Percentiles rank a stretch among this genome's conserved stretches.
phyloP scores from a whole-genome alignment of 2,888 invertebrate genomes.

The Andrena bucephala region DNA sequence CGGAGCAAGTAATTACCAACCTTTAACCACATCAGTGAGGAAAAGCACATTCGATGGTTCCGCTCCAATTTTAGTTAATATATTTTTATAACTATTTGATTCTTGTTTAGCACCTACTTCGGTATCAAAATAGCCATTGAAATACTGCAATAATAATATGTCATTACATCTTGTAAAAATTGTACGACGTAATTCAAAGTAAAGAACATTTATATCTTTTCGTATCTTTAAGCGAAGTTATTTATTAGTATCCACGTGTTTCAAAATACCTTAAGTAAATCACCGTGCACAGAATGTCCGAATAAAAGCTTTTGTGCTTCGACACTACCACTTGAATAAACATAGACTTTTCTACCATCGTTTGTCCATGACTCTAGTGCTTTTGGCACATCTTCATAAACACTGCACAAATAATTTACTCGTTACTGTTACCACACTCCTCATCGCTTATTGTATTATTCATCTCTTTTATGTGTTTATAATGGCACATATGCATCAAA shows the following conservation, averaged over 20 bases:
- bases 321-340: constrained; percentile 97
- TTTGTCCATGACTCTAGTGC: constrained; percentile 91
- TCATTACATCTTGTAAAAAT: constrained; percentile 20
- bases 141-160: constrained; percentile 82
- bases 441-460: background rate
- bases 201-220: background rate
- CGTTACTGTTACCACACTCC: constrained; percentile 9
- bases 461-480: constrained; percentile 19
- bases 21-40: constrained; percentile 93
- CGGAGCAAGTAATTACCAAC: constrained; percentile 84
- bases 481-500: constrained; percentile 20
- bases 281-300: constrained; percentile 90
- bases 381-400: constrained; percentile 93
- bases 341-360: constrained; percentile 90
- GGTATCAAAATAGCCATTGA: constrained; percentile 95
- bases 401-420: constrained; percentile 86
- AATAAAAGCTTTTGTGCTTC: constrained; percentile 96
- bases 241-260: background rate
- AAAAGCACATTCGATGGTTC: constrained; percentile 91
- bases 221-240: background rate
- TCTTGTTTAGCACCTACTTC: constrained; percentile 93
- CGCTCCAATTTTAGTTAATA: constrained; percentile 89
- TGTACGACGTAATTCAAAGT: background rate
- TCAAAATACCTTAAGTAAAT: constrained; percentile 87
- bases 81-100: constrained; percentile 91